Evolutionary conservation across 1,140 invertebrate genomes (phyloP).

Genomic region (Arion vulgaris): DNA sequence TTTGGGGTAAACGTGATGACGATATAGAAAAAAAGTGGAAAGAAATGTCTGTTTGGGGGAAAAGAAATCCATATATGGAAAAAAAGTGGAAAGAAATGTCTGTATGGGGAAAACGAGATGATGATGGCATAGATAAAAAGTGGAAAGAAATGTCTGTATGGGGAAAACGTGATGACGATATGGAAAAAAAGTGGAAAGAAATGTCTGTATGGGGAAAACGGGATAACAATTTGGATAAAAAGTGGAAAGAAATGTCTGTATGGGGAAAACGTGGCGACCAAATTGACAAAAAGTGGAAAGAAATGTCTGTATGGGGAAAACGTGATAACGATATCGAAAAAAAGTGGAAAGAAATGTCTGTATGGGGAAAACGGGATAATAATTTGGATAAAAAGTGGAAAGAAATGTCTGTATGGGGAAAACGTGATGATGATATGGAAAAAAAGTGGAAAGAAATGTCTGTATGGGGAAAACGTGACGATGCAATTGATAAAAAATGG

Average conservation of each 20-base stretch:
- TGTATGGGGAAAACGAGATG: slow-evolving; percentile 5
- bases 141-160: slow-evolving; percentile 36
- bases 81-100: slow-evolving; percentile 29
- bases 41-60: slow-evolving; percentile 7
- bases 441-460: slow-evolving; percentile 24
- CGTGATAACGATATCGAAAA: neutral
- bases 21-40: slow-evolving; percentile 7
- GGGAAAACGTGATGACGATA: slow-evolving; percentile 1
- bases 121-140: slow-evolving; percentile 4
- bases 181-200: slow-evolving; percentile 22
- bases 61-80: neutral
- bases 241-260: slow-evolving; percentile 28
- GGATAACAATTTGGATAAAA: neutral
- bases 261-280: slow-evolving; percentile 14
- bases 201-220: slow-evolving; percentile 30
- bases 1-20: neutral
- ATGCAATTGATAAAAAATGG: slow-evolving; percentile 5
- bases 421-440: neutral
- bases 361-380: slow-evolving; percentile 8
- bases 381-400: slow-evolving; percentile 19
- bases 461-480: slow-evolving; percentile 11
- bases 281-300: slow-evolving; percentile 13
- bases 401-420: slow-evolving; percentile 17
- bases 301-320: slow-evolving; percentile 22
- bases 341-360: slow-evolving; percentile 19